Conservation (phyloP, 1,140 invertebrate species). For the Zaprionus ghesquierei region DNA sequence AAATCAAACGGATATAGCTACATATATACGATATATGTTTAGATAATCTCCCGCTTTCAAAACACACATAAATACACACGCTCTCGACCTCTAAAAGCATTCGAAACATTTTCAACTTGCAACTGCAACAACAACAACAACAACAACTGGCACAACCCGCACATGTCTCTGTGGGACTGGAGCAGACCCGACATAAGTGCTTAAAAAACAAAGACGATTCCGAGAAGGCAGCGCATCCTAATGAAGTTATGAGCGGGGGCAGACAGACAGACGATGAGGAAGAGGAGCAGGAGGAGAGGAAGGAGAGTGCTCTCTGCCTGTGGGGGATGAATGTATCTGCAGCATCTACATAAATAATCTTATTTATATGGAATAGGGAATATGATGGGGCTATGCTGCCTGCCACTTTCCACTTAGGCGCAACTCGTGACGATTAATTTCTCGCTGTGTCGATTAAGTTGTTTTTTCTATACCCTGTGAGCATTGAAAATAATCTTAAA, state of each 20-base stretch:
- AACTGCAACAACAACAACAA: slow-evolving; percentile 27
- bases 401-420: slow-evolving; percentile 53
- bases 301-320: not conserved
- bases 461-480: too few species aligned
- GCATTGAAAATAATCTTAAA: too few species aligned
- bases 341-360: slow-evolving; percentile 1
- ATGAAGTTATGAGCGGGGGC: slow-evolving; percentile 55
- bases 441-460: slow-evolving; percentile 64
- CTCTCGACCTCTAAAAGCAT: slow-evolving; percentile 36
- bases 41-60: slow-evolving; percentile 52
- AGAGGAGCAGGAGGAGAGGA: not conserved
- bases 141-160: slow-evolving; percentile 1
- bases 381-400: not conserved
- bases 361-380: slow-evolving; percentile 10
- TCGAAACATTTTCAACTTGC: slow-evolving; percentile 22
- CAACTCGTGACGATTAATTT: slow-evolving; percentile 57
- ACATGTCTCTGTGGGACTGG: not conserved
- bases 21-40: slow-evolving; percentile 9
- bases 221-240: slow-evolving; percentile 26
- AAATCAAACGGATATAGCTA: slow-evolving; percentile 53
- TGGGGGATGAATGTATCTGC: not conserved
- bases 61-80: slow-evolving; percentile 35
- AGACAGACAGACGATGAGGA: too few species aligned
- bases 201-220: slow-evolving; percentile 35
- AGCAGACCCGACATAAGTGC: slow-evolving; percentile 13